These are phyloP conservation scores for Neria commutata DNA, from an alignment of 2,888 invertebrate genomes.

Conservation along the genomic window DNA sequence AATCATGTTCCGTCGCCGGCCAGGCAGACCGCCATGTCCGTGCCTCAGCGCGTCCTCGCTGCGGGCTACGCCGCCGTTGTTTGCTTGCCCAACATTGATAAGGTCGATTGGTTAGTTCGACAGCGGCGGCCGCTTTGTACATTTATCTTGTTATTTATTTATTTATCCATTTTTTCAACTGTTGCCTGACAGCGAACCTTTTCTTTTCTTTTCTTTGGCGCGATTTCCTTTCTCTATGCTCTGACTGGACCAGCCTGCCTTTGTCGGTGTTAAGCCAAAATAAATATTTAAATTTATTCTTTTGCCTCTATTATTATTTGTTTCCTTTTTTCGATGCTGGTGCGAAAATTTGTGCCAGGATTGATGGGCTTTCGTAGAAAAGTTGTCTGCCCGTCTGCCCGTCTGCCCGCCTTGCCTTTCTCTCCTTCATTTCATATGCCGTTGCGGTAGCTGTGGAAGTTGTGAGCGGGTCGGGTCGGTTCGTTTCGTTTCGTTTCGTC, in stretches of 20 bases:
- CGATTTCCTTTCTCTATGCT: neutral
- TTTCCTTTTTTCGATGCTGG: too few relatives aligned
- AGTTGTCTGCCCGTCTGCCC: neutral
- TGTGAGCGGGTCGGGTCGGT: neutral
- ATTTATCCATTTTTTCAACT: neutral
- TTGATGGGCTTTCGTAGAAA: neutral
- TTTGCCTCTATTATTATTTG: too few relatives aligned
- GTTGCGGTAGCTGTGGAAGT: neutral
- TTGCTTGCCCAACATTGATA: too few relatives aligned
- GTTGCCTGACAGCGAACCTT: too few relatives aligned
- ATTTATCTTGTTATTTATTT: neutral
- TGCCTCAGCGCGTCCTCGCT: too few relatives aligned
- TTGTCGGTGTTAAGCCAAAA: neutral
- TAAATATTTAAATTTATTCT: constrained; percentile 5
- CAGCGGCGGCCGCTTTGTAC: neutral
- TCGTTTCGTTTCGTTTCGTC: neutral
- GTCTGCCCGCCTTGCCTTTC: neutral
- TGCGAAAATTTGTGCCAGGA: neutral
- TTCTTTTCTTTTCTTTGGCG: too few relatives aligned
- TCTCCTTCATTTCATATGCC: neutral
- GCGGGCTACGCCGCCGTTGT: too few relatives aligned
- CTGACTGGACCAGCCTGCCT: neutral
- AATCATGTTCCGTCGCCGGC: too few relatives aligned
- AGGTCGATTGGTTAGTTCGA: neutral
- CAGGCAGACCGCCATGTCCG: too few relatives aligned